These are phyloP conservation scores for Nyctibius bracteatus DNA, from an alignment of 2,113 vertebrate species.

Conservation along the genomic window DNA sequence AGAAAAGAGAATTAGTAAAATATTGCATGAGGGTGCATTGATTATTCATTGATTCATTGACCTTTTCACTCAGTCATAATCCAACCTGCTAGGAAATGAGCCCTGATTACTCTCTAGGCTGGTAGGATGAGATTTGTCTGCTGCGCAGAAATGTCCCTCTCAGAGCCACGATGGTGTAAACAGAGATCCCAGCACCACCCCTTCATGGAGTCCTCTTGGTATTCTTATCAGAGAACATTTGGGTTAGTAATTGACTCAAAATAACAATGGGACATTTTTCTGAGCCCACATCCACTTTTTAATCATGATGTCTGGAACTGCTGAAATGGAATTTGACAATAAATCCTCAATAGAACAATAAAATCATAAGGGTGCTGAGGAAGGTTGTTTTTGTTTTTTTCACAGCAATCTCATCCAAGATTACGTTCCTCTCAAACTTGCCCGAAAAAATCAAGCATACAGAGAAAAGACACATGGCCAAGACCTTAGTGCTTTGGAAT, in stretches of 20 bases:
- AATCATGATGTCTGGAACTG: conserved; percentile 12
- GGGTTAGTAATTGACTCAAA: neutral
- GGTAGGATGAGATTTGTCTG: neutral
- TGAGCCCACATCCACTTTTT: neutral
- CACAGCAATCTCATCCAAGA: neutral
- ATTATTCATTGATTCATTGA: neutral
- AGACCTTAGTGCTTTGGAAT: neutral
- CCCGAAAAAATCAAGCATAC: conserved; percentile 20
- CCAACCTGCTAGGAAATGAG: neutral
- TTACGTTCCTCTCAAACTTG: neutral
- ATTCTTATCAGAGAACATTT: neutral
- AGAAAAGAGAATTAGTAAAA: neutral
- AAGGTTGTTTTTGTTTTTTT: neutral
- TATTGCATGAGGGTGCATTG: neutral
- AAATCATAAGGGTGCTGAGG: neutral
- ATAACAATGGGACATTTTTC: neutral
- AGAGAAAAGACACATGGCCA: neutral
- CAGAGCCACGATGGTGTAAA: neutral
- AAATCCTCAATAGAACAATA: conserved; percentile 28
- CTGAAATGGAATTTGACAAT: conserved; percentile 41
- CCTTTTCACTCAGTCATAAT: neutral
- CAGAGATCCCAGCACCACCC: neutral
- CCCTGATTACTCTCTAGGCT: neutral
- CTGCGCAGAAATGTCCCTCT: neutral
- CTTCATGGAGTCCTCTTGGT: neutral